A percentile compares a stretch with the other conserved stretches of the same genome.
Evolutionary conservation across 2,888 invertebrate species (phyloP).

Genomic region (Ornithoptera priamus): DNA sequence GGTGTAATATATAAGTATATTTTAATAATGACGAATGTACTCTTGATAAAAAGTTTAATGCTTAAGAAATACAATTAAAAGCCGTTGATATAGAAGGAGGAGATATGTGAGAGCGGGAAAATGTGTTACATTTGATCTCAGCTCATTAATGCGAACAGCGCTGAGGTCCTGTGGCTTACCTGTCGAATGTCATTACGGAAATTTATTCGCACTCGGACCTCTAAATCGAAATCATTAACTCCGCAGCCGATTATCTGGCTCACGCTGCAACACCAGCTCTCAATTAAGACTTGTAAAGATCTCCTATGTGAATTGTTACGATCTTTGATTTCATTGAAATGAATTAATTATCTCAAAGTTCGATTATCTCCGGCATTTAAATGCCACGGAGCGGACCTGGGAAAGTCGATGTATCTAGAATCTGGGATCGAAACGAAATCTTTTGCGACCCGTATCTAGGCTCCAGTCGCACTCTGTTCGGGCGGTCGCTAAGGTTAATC

Average conservation of each 20-base stretch:
- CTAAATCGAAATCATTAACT: slow-evolving; percentile 77
- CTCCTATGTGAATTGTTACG: slow-evolving; percentile 71
- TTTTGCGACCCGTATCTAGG: slow-evolving; percentile 21
- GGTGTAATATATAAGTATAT: no score
- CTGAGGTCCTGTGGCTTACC: slow-evolving; percentile 26
- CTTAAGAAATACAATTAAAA: no score
- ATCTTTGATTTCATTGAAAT: slow-evolving; percentile 63
- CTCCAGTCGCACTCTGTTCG: slow-evolving; percentile 15
- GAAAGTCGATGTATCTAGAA: slow-evolving; percentile 30
- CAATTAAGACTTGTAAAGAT: slow-evolving; percentile 76
- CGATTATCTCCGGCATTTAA: slow-evolving; percentile 41
- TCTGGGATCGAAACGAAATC: slow-evolving; percentile 26
- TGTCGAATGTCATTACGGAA: slow-evolving; percentile 29
- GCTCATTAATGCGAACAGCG: slow-evolving; percentile 25
- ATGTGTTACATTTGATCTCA: slow-evolving; percentile 17
- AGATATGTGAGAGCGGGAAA: neutral
- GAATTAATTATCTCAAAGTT: slow-evolving; percentile 60
- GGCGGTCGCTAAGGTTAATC: slow-evolving; percentile 21
- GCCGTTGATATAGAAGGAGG: no score
- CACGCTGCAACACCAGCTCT: slow-evolving; percentile 68
- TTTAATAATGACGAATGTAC: no score
- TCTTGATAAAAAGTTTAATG: no score
- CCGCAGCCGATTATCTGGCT: slow-evolving; percentile 72
- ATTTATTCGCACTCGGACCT: slow-evolving; percentile 43
- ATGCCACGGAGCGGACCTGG: slow-evolving; percentile 40